Base-by-base conservation (phyloP, 2,113 vertebrate species). In the Tautogolabrus adspersus region DNA sequence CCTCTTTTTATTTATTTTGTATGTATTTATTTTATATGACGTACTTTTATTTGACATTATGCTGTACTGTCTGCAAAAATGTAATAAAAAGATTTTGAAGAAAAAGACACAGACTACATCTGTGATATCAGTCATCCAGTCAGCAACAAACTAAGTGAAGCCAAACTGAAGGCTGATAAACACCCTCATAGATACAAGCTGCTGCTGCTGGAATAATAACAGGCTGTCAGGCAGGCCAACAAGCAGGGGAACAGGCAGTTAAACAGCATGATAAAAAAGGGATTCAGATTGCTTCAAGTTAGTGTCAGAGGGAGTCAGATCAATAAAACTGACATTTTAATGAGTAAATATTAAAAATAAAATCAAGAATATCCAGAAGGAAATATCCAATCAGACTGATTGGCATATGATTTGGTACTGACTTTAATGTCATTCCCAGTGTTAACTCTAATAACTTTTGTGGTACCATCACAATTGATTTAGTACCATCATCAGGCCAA, bases 191-290 rank as follows among this genome's bases (percentile, higher is more conserved):
- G 30, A 42, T 30, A 21, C 66, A 57, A 66, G 58, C 59, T 65
- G 76, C 13, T 65, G 76, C 13, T 75, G 62, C n/a, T 56, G 40
- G 11, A 67, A 22, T 56, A 51, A 64, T 49, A 72, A 65, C 19
- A 55, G 22, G 73, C 61, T 66, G 65, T 66, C 51, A 65, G 15
- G 4, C n/a, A 46, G n/a, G 54, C 7, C 68, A 68, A 64, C n/a
- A 23, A 40, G 5, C 42, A 47, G 18, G 55, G 5, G 72, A 64
- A 67, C 16, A 23, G 34, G 38, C 19, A 66, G 44, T 11, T 5
- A 21, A 1, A 13, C 49, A 49, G 30, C 3, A 12, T 30, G 19
- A 47, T 8, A 6, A 38, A 6, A 30, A 76, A 42, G 40, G n/a
- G 2, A 72, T 22, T 60, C 46, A 51, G 26, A 52, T 11, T 15